Evolutionary conservation across 2,797 vertebrate species (phyloP).

Genomic region (Cacajao melanocephalus): DNA sequence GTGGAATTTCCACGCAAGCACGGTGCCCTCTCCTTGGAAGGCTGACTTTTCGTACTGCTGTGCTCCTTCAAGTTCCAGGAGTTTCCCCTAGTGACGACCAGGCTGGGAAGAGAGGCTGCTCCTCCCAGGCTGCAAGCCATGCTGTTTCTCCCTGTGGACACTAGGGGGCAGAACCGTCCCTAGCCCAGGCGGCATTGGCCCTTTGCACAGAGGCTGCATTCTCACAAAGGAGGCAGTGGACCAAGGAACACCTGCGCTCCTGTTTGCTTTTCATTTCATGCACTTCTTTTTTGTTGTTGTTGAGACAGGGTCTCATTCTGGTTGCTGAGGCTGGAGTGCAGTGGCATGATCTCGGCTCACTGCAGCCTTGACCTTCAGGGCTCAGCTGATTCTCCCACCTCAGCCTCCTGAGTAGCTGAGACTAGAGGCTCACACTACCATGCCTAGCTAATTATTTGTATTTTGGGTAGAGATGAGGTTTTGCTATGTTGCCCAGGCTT

Average conservation of each 20-base stretch:
- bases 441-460: too few species aligned
- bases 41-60: neutral
- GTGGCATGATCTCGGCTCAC: too few species aligned
- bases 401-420: too few species aligned
- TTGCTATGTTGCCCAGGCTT: too few species aligned
- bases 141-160: neutral
- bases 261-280: neutral
- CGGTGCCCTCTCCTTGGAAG: neutral
- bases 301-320: too few species aligned
- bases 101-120: neutral
- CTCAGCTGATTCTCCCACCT: neutral
- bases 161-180: slow-evolving; percentile 62
- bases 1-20: neutral
- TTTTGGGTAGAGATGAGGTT: too few species aligned
- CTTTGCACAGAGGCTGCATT: neutral
- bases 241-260: neutral
- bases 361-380: too few species aligned
- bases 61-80: neutral
- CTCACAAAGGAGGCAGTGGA: neutral
- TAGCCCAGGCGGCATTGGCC: neutral
- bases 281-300: too few species aligned
- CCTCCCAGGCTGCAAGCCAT: too few species aligned
- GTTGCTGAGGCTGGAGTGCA: too few species aligned
- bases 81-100: neutral
- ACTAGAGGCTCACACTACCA: too few species aligned